Evolutionary conservation across 2,888 invertebrate genomes (phyloP).

Genomic region (Pocota personata): DNA sequence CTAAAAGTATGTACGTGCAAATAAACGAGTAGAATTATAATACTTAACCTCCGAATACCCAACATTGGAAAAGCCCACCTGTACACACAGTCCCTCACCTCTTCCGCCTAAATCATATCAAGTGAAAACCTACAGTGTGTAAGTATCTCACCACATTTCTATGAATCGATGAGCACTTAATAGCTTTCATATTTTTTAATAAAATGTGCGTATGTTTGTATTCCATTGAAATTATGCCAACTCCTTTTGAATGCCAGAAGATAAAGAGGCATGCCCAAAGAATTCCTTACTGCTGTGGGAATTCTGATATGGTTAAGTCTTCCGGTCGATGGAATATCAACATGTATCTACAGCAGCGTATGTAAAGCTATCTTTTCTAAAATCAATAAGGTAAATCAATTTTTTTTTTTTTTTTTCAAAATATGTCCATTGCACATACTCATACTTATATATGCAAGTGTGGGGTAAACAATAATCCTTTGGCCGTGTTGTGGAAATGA

Average conservation of each 20-base stretch:
- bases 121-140: not conserved
- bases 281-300: slow-evolving; percentile 12
- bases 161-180: slow-evolving; percentile 22
- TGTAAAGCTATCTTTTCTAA: not conserved
- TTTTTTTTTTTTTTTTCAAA: slow-evolving; percentile 3
- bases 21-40: not conserved
- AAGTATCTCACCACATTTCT: not conserved
- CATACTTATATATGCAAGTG: not conserved
- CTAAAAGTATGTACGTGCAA: not conserved
- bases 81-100: not conserved
- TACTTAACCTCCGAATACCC: not conserved
- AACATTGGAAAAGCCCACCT: not conserved
- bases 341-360: not conserved
- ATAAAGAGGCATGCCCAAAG: slow-evolving; percentile 23
- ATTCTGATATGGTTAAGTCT: not conserved
- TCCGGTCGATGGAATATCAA: not conserved
- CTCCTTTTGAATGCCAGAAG: slow-evolving; percentile 8
- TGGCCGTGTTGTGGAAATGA: not conserved
- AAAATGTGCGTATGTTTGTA: slow-evolving; percentile 15
- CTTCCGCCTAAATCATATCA: not conserved
- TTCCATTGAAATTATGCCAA: not conserved
- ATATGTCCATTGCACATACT: slow-evolving; percentile 1
- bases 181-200: slow-evolving; percentile 14
- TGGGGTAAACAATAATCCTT: slow-evolving; percentile 15
- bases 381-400: slow-evolving; percentile 44